phyloP scores from a whole-genome alignment of 2,113 vertebrate species.

The Tetrao urogallus region DNA sequence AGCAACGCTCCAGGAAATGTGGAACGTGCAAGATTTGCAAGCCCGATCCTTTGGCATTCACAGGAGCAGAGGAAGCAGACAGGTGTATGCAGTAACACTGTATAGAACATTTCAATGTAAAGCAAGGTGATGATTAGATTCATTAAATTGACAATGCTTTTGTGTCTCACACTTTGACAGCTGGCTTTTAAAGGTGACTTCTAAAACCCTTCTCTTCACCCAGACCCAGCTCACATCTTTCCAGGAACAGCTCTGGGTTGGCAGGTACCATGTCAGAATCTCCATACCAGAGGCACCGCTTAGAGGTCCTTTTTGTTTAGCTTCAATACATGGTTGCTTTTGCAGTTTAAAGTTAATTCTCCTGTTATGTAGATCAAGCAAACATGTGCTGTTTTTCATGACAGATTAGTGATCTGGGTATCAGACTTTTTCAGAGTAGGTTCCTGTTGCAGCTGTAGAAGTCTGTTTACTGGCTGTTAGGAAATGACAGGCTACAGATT shows the following conservation, averaged over 20 bases:
- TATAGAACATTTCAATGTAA: background rate
- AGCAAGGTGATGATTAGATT: background rate
- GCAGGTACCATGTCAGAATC: accelerated
- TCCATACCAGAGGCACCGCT: background rate
- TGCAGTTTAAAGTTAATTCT: background rate
- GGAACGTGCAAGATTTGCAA: background rate
- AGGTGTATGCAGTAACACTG: background rate
- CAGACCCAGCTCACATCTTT: background rate
- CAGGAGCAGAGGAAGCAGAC: background rate
- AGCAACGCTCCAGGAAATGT: background rate
- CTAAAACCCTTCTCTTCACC: background rate
- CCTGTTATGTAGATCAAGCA: background rate
- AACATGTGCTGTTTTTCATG: background rate
- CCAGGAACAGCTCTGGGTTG: background rate
- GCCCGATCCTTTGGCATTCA: background rate
- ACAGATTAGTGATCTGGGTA: background rate
- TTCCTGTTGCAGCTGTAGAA: background rate
- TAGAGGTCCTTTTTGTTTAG: background rate
- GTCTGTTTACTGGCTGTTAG: background rate
- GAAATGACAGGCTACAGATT: background rate
- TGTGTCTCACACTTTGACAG: background rate
- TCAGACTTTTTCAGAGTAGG: background rate
- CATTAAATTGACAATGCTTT: background rate
- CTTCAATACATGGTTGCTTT: background rate
- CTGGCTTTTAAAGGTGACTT: background rate